Conservation (phyloP, 2,888 invertebrate species). For the Tetropium fuscum region DNA sequence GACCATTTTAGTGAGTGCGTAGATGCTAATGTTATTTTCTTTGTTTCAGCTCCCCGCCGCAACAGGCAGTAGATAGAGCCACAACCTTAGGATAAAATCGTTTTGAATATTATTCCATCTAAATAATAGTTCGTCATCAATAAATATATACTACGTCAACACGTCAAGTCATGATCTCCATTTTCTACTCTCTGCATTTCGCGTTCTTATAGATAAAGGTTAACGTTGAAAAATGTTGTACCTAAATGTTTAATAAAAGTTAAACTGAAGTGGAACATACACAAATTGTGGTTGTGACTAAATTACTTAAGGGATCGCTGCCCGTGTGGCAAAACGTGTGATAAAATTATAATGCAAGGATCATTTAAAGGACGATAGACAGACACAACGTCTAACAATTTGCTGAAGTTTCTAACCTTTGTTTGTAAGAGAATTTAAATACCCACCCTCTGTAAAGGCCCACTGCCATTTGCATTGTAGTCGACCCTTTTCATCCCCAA, state of each 20-base stretch:
- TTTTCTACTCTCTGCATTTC: slow-evolving; percentile 20
- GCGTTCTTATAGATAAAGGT: slow-evolving; percentile 29
- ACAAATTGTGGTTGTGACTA: slow-evolving; percentile 14
- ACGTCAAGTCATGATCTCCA: slow-evolving; percentile 25
- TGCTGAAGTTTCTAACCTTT: slow-evolving; percentile 34
- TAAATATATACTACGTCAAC: slow-evolving; percentile 27
- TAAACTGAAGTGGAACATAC: not conserved
- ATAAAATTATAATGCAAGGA: slow-evolving; percentile 14
- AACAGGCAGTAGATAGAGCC: slow-evolving; percentile 61
- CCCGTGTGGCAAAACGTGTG: slow-evolving; percentile 4
- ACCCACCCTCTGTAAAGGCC: slow-evolving; percentile 40
- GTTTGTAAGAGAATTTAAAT: slow-evolving; percentile 34
- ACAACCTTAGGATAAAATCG: slow-evolving; percentile 54
- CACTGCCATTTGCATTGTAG: slow-evolving; percentile 53
- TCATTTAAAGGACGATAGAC: slow-evolving; percentile 17
- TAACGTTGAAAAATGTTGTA: slow-evolving; percentile 8
- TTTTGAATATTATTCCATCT: slow-evolving; percentile 54
- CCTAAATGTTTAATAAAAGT: not conserved
- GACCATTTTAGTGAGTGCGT: no score
- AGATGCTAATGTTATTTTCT: slow-evolving; percentile 39
- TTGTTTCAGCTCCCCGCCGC: slow-evolving; percentile 62
- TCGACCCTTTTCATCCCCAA: slow-evolving; percentile 46
- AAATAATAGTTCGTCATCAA: slow-evolving; percentile 43
- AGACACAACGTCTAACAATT: slow-evolving; percentile 16
- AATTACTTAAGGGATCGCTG: slow-evolving; percentile 11